These are phyloP conservation scores for Archaeoteleia sp. DNA, from an alignment of 2,888 invertebrate species.

Conservation along the genomic window DNA sequence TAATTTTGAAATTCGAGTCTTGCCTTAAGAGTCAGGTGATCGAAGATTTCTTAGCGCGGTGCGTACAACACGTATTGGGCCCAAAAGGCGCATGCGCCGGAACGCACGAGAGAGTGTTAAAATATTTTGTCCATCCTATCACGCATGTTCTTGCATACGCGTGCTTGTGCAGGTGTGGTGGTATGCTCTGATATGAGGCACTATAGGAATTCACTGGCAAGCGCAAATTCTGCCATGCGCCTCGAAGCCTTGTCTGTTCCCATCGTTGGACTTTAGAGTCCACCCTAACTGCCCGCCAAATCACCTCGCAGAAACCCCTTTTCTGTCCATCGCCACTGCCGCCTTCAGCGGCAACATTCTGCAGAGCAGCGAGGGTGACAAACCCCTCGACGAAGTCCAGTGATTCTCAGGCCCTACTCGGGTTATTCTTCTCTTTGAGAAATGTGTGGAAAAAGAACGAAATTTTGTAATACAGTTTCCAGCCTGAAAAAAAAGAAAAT, in stretches of 20 bases:
- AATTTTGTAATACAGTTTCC: slow-evolving; percentile 6
- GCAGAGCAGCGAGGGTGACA: slow-evolving; percentile 71
- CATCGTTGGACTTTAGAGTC: slow-evolving; percentile 72
- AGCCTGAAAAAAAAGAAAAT: background rate
- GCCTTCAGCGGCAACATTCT: slow-evolving; percentile 74
- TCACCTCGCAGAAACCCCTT: slow-evolving; percentile 58
- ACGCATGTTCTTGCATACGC: background rate
- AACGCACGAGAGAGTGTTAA: too few species aligned
- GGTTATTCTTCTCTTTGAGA: slow-evolving; percentile 40
- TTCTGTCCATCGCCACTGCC: slow-evolving; percentile 63
- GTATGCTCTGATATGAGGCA: slow-evolving; percentile 69
- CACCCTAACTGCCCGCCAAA: slow-evolving; percentile 64
- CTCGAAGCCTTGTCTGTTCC: slow-evolving; percentile 45
- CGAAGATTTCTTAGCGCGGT: too few species aligned
- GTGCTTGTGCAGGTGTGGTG: slow-evolving; percentile 44
- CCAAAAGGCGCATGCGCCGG: too few species aligned
- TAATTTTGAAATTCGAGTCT: too few species aligned
- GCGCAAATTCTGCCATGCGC: slow-evolving; percentile 68
- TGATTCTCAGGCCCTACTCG: slow-evolving; percentile 68
- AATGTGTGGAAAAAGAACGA: slow-evolving; percentile 34
- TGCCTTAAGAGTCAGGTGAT: too few species aligned
- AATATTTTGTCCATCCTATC: background rate
- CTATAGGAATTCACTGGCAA: slow-evolving; percentile 70
- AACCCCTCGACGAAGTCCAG: slow-evolving; percentile 67
- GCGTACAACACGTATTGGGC: too few species aligned